A percentile compares a stretch with the other conserved stretches of the same genome.
phyloP scores from a whole-genome alignment of 2,113 vertebrate genomes.

The Ornithorhynchus anatinus region DNA sequence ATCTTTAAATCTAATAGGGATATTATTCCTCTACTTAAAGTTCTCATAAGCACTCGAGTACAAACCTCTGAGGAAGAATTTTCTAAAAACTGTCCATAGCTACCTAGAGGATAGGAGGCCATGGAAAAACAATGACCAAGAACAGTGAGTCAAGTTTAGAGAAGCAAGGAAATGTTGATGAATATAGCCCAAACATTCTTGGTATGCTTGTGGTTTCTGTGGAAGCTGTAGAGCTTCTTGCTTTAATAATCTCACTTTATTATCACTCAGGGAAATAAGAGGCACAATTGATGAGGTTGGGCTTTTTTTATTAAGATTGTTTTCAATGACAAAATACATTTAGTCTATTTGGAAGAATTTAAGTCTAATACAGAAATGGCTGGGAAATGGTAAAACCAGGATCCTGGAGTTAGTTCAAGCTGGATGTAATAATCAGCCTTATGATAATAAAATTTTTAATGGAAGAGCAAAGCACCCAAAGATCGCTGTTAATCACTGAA shows the following conservation, averaged over 20 bases:
- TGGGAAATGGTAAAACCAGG: slow-evolving; percentile 26
- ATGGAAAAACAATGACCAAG: slow-evolving; percentile 1
- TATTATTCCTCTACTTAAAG: neutral
- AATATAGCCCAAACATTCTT: slow-evolving; percentile 64
- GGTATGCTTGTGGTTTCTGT: slow-evolving; percentile 62
- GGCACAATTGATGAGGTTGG: neutral
- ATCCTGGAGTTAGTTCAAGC: neutral
- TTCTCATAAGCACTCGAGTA: neutral
- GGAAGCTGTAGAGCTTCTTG: slow-evolving; percentile 48
- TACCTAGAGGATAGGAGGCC: slow-evolving; percentile 1
- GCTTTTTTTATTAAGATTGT: neutral
- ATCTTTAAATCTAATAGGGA: neutral
- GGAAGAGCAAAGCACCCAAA: neutral
- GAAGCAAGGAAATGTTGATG: slow-evolving; percentile 28
- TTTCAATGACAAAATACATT: slow-evolving; percentile 8
- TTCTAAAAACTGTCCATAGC: neutral
- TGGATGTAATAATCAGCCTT: slow-evolving; percentile 8
- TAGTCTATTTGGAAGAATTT: neutral
- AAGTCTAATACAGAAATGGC: neutral
- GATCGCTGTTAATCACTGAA: slow-evolving; percentile 12
- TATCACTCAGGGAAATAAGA: slow-evolving; percentile 30
- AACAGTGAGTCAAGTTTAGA: slow-evolving; percentile 34
- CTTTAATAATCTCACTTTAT: slow-evolving; percentile 52
- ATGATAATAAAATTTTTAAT: neutral
- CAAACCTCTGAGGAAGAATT: neutral